These are phyloP conservation scores for Hemichromis elongatus DNA, from an alignment of 2,113 vertebrate genomes.

Conservation along the genomic window DNA sequence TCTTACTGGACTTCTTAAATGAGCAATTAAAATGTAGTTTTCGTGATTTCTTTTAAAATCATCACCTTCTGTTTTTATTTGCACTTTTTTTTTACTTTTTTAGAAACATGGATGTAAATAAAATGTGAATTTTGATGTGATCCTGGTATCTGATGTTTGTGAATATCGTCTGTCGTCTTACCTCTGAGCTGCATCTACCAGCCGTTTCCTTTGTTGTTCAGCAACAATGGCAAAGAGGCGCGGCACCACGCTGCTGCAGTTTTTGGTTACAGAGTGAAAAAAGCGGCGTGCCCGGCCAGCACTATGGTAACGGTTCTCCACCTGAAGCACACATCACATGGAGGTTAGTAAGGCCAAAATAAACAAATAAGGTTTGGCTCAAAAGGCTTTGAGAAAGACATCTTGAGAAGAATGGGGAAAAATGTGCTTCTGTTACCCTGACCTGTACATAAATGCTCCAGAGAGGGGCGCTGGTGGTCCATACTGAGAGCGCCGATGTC, in stretches of 20 bases:
- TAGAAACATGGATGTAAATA: background rate
- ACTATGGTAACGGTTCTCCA: constrained; percentile 82
- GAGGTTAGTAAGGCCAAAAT: background rate
- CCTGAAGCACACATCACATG: constrained; percentile 23
- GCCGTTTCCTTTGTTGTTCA: constrained; percentile 85
- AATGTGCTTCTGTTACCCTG: background rate
- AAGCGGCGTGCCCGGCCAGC: constrained; percentile 84
- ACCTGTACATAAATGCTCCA: constrained; percentile 84
- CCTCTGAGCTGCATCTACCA: constrained; percentile 84
- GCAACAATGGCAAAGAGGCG: constrained; percentile 87
- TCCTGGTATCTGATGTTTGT: background rate
- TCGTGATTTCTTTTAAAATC: background rate
- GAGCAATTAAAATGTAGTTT: background rate
- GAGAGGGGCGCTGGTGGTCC: constrained; percentile 76
- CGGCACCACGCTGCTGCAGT: constrained; percentile 74
- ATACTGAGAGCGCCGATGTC: constrained; percentile 72
- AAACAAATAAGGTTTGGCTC: background rate
- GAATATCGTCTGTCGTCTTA: constrained; percentile 37
- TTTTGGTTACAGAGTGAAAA: constrained; percentile 78
- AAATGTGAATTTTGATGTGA: background rate
- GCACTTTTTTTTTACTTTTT: background rate
- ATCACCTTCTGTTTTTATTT: background rate
- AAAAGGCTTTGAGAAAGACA: background rate
- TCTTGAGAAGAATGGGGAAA: background rate
- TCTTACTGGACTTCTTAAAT: background rate